Evolutionary conservation across 2,113 vertebrate species (phyloP).

Genomic region (Chamaetylas fuelleborni): DNA sequence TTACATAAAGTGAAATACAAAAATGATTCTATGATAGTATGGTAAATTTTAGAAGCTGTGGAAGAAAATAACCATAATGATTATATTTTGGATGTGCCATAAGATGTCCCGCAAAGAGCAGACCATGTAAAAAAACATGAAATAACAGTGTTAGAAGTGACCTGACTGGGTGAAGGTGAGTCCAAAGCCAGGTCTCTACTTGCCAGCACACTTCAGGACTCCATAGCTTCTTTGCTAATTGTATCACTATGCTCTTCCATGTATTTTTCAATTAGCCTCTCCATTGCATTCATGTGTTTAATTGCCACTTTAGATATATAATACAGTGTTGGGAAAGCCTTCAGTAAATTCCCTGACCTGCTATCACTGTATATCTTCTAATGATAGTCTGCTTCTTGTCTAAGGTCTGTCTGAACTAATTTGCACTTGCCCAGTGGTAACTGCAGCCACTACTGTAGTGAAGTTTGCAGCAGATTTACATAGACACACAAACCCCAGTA

Average conservation of each 20-base stretch:
- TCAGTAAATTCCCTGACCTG: neutral
- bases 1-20: neutral
- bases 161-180: neutral
- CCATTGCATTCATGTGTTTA: neutral
- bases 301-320: neutral
- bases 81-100: neutral
- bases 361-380: neutral
- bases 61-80: neutral
- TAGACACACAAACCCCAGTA: neutral
- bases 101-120: neutral
- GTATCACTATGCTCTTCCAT: neutral
- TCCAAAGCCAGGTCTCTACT: neutral
- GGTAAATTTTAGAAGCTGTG: neutral
- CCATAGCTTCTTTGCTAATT: neutral
- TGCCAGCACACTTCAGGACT: neutral
- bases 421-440: neutral
- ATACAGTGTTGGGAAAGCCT: neutral
- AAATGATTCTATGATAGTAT: neutral
- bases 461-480: neutral
- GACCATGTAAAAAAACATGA: neutral
- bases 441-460: neutral
- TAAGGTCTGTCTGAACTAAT: neutral
- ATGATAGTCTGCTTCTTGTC: neutral
- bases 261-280: conserved; percentile 13
- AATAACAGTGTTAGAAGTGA: neutral